Percentiles rank a stretch among this genome's conserved stretches.
phyloP scores from a whole-genome alignment of 1,140 invertebrate genomes.

The Cherax quadricarinatus region DNA sequence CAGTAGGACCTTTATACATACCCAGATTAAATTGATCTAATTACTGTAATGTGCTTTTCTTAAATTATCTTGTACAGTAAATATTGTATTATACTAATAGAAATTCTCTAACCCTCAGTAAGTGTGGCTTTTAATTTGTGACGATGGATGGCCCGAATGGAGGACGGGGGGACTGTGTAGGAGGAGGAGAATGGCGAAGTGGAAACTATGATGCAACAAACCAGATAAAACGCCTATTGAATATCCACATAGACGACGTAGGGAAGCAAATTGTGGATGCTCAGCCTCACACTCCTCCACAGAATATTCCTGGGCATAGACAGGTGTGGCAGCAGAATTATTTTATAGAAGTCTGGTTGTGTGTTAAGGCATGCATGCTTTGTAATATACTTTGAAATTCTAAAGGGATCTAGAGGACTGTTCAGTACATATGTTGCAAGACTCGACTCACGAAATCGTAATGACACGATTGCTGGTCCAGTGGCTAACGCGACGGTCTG shows the following conservation, averaged over 20 bases:
- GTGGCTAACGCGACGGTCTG: too few species aligned
- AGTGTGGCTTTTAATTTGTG: conserved; percentile 32
- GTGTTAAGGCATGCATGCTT: too few species aligned
- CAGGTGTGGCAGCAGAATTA: not conserved
- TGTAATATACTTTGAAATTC: too few species aligned
- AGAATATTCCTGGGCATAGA: conserved; percentile 21
- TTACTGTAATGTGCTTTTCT: too few species aligned
- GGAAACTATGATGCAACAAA: conserved; percentile 61
- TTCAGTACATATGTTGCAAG: too few species aligned
- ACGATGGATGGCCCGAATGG: conserved; percentile 54
- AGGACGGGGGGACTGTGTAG: conserved; percentile 5
- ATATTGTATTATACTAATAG: not conserved
- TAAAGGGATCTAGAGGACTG: too few species aligned
- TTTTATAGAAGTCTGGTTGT: not conserved
- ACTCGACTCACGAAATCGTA: too few species aligned
- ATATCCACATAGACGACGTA: conserved; percentile 38
- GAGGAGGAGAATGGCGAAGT: conserved; percentile 16
- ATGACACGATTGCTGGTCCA: too few species aligned
- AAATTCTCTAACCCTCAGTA: not conserved
- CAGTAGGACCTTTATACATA: too few species aligned
- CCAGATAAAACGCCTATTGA: conserved; percentile 58
- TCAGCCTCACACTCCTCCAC: conserved; percentile 7
- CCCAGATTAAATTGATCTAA: too few species aligned
- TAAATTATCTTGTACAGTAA: too few species aligned
- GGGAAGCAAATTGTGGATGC: conserved; percentile 1